Base-by-base conservation (phyloP, 2,888 invertebrate genomes). In the Cheilosia vulpina region DNA sequence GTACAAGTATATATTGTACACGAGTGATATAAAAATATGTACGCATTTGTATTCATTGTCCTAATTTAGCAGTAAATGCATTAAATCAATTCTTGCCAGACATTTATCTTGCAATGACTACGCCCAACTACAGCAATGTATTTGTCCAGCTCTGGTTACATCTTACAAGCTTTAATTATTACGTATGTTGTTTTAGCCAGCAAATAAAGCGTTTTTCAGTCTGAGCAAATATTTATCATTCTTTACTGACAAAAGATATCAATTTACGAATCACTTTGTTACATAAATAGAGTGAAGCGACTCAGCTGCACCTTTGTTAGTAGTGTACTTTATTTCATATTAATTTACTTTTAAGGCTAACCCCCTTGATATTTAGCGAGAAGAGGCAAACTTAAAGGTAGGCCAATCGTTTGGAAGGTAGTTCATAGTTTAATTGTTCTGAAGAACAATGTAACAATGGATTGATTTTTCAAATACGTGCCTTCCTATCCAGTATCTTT, bases 231-330 rank as follows among this genome's bases (percentile, higher is more conserved):
- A 58, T 19, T 24, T 60, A n/a, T 63, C 34, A 7, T 31, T 27
- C 11, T 27, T 24, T 24, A n/a, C 5, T 34, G 1, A 17, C n/a
- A n/a, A 47, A 2, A 63, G 47, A 19, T 63, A 63, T 63, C 63
- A 47, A 34, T 47, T 63, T 34, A 45, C 63, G 19, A 63, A 63
- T 31, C 50, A 63, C 47, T 34, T 63, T 47, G 19, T 19, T 47
- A 5, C 19, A 15, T 19, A 47, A 63, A 63, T 31, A 63, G 17
- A 17, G 31, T 15, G 17, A 34, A 47, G 45, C 11, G n/a, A 24
- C n/a, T 27, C 15, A 17, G 11, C 5, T 38, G 13, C 47, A 2
- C 45, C 62, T 60, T 60, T 38, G 21, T 60, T 41, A 24, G 41
- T 50, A 50, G 9, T 50, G 21, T 7, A 21, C 43, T 21, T 24